Base-by-base conservation (phyloP, 2,888 invertebrate genomes). In the Chloroclysta siterata region DNA sequence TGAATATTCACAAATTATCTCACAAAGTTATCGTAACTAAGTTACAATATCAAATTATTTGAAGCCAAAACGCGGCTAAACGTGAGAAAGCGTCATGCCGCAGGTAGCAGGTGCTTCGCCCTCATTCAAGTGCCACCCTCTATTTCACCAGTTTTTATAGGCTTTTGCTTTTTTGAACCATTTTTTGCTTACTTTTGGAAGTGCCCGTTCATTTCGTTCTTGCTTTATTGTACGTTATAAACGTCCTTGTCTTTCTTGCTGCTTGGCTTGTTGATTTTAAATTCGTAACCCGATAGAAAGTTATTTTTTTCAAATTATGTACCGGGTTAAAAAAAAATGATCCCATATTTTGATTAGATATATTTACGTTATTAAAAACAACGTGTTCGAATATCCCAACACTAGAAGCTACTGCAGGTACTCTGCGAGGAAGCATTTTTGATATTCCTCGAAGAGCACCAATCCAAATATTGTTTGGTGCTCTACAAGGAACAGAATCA, bases 101-200 rank as follows among this genome's bases (percentile, higher is more conserved):
- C 83, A 86, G 85, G 87, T 84, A 85, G 84, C 86, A 87, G 86
- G 86, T 87, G 85, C 73, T 70, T 63, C 57, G 46, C 64, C 74
- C 75, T 62, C 68, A 66, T 70, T 64, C 57, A 71, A 65, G 65
- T 70, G 68, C 68, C 69, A 73, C 72, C 79, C 79, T 73, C 74
- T 72, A 69, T 62, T 67, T 63, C 63, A 63, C 62, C 52, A 60
- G 66, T 74, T 76, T 71, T 75, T 77, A 70, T 72, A 63, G 69
- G 53, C 58, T 57, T 69, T 65, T 71, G 69, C 66, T 66, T 74
- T 22, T 72, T 74, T 66, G 61, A 59, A 48, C 22, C 63, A 68
- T 72, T 73, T 58, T 63, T 61, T 64, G 58, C 51, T 63, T 56
- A 46, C 14, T 62, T 39, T 60, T 51, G 39, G 15, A 22, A 60